Evolutionary conservation across 2,888 invertebrate genomes (phyloP).

Genomic region (Coenonympha arcania): DNA sequence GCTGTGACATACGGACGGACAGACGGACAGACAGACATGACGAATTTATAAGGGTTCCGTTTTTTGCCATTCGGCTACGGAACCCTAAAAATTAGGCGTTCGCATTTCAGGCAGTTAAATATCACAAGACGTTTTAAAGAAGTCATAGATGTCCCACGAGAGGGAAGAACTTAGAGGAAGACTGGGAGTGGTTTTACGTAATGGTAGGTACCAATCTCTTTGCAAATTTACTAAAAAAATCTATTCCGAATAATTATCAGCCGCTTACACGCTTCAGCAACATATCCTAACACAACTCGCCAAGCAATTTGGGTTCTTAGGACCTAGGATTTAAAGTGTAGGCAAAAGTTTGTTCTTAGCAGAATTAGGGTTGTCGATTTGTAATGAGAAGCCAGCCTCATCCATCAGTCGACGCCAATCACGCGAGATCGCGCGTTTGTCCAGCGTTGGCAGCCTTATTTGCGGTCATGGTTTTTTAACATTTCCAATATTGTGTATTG

Average conservation of each 20-base stretch:
- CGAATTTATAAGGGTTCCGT: too few species aligned
- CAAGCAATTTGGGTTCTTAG: constrained; percentile 24
- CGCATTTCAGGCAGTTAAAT: too few species aligned
- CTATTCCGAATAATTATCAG: constrained; percentile 36
- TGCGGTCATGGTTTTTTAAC: constrained; percentile 33
- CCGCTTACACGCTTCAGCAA: constrained; percentile 32
- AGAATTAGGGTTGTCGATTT: constrained; percentile 17
- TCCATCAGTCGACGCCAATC: constrained; percentile 61
- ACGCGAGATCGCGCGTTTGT: constrained; percentile 62
- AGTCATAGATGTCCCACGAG: too few species aligned
- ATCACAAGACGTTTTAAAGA: too few species aligned
- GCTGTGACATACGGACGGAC: too few species aligned
- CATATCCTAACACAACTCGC: constrained; percentile 24
- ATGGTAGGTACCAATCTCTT: too few species aligned
- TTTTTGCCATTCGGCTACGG: too few species aligned
- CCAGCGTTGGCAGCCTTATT: constrained; percentile 55
- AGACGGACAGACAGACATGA: too few species aligned
- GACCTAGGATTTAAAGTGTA: constrained; percentile 20
- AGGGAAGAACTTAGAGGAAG: too few species aligned
- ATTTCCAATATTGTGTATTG: neutral
- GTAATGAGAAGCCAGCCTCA: constrained; percentile 39
- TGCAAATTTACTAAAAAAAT: neutral
- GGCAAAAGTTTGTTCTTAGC: neutral
- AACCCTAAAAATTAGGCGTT: too few species aligned
- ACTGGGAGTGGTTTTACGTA: too few species aligned